A percentile compares a stretch with the other conserved stretches of the same genome.
phyloP scores from a whole-genome alignment of 2,113 vertebrate genomes.

The Chrysemys picta region DNA sequence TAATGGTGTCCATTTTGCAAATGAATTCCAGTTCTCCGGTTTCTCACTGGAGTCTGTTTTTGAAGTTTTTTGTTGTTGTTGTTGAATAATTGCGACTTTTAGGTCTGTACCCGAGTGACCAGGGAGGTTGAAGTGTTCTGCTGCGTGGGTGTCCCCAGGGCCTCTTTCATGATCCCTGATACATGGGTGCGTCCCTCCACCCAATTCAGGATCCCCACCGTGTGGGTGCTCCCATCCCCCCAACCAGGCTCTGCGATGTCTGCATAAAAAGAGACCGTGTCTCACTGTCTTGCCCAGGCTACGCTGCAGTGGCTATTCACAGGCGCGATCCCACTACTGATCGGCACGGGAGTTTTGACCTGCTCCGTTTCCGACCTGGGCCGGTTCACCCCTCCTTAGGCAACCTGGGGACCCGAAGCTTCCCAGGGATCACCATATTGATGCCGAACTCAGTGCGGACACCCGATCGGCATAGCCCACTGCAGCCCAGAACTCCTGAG shows the following conservation, averaged over 20 bases:
- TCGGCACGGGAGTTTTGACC: constrained; percentile 83
- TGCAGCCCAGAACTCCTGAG: constrained; percentile 56
- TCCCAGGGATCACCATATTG: constrained; percentile 49
- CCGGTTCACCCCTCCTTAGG: constrained; percentile 79
- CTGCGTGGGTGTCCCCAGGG: no score
- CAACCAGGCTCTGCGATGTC: background rate
- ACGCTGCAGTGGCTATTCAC: constrained; percentile 79
- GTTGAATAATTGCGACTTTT: no score
- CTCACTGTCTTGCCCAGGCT: constrained; percentile 81
- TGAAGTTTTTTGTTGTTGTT: no score
- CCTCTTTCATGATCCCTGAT: fast-evolving
- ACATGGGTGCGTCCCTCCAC: background rate
- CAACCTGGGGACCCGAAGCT: constrained; percentile 61
- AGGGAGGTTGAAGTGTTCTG: no score
- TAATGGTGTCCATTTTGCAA: no score
- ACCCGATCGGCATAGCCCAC: constrained; percentile 64
- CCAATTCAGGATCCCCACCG: fast-evolving
- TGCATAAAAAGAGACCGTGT: constrained; percentile 76
- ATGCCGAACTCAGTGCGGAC: constrained; percentile 76
- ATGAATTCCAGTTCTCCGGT: no score
- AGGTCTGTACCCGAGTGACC: no score
- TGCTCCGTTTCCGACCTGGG: constrained; percentile 80
- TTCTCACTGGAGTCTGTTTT: no score
- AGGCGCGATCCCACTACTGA: constrained; percentile 83
- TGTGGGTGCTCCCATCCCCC: background rate